These are phyloP conservation scores for Sebastes reedi DNA, from an alignment of 2,797 vertebrate species.

Conservation along the genomic window DNA sequence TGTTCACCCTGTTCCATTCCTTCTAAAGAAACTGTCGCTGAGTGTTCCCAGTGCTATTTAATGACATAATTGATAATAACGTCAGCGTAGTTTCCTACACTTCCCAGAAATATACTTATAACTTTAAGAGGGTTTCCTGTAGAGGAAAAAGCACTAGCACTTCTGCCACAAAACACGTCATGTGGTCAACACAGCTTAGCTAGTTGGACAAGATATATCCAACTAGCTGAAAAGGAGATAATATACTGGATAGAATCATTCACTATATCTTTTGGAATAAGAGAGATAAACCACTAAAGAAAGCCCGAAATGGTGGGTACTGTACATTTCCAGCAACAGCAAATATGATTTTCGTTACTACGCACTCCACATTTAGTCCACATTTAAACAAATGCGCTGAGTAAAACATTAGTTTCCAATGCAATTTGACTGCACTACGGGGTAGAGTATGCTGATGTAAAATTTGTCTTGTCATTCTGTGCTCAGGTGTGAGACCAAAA, in stretches of 20 bases:
- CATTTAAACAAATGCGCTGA: constrained; percentile 2
- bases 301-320: not conserved
- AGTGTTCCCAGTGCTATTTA: no score
- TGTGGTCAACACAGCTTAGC: not conserved
- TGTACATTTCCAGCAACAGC: not conserved
- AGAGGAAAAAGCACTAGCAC: no score
- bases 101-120: no score
- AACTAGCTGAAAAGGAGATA: no score
- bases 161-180: no score
- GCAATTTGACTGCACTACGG: not conserved
- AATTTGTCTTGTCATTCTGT: constrained; percentile 10
- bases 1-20: no score
- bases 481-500: constrained; percentile 18
- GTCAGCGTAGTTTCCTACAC: no score
- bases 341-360: not conserved
- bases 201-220: not conserved
- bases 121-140: no score
- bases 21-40: no score
- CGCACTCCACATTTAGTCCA: not conserved
- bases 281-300: not conserved
- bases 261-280: not conserved
- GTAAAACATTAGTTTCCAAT: constrained; percentile 1
- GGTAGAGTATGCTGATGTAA: not conserved
- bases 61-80: no score
- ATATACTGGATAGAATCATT: not conserved